Evolutionary conservation across 2,888 invertebrate species (phyloP), one percentile per base, ranked within the genome.

Genomic region (Macrophya alboannulata): DNA sequence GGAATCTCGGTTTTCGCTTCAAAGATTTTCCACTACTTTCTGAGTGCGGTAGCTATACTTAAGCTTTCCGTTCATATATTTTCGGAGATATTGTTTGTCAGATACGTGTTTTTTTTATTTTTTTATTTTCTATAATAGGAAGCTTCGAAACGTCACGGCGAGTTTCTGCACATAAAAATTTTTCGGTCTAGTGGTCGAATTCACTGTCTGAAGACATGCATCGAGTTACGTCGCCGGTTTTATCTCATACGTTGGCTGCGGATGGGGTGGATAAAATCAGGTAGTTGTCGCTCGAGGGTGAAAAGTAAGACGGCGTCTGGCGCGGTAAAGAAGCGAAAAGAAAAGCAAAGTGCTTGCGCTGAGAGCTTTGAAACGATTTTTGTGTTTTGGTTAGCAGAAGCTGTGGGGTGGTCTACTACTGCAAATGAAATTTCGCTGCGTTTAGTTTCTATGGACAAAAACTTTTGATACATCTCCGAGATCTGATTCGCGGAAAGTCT

Each of bases 361-460:
- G 81, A 81, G 59, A 81, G 81, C 59, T 81, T 81, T 81, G 81
- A 81, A 62, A 62, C 81, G 51, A 81, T 81, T 62, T 81, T 62
- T 62, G 62, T 81, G 62, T 81, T 62, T 62, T 55, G 77, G 21
- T 45, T 31, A 12, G 45, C 9, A 21, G n/a, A 8, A n/a, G 55
- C 45, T 48, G 45, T 48, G 48, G 48, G 48, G 21, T 43, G 9
- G 37, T 37, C n/a, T n/a, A 37, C 17, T 17, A 10, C 25, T 62
- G 10, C 12, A 25, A 74, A 45, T 45, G 43, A 74, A 45, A 45
- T 21, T 12, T 15, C 5, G 4, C 2, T 68, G 68, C 68, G 37
- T 37, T 68, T 31, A 68, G 68, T 68, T 68, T 37, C 31, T 17
- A 55, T 55, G 6, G 68, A 37, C 37, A 12, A 74, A 45, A 74